These are phyloP conservation scores for Phymorhynchus buccinoides DNA, from an alignment of 1,140 invertebrate species.

Conservation along the genomic window DNA sequence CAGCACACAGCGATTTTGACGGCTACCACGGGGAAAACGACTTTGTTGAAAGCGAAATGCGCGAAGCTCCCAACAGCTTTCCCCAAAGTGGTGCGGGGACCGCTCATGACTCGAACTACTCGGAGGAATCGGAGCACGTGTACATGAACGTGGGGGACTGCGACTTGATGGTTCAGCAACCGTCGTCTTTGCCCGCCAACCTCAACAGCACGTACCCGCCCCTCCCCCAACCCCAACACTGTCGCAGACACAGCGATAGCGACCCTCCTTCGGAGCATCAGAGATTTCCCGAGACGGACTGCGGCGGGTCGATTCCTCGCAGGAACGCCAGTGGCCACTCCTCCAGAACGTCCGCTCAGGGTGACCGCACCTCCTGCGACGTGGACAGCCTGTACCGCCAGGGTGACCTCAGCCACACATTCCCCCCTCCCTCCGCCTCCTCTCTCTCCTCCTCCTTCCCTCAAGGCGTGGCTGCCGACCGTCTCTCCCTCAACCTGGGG, in stretches of 20 bases:
- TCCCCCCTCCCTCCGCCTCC: neutral
- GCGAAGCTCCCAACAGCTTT: neutral
- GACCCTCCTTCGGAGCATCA: neutral
- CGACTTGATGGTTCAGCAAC: neutral
- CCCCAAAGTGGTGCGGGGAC: neutral
- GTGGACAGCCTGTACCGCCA: conserved; percentile 32
- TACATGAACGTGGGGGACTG: neutral
- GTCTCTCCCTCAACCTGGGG: conserved; percentile 13
- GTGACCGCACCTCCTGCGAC: conserved; percentile 31
- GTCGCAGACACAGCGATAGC: neutral
- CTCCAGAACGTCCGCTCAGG: neutral
- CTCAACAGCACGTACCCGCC: too few species aligned
- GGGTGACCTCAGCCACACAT: neutral
- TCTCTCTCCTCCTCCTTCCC: too few species aligned
- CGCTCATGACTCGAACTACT: neutral
- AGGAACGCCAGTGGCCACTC: conserved; percentile 14
- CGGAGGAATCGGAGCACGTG: conserved; percentile 1
- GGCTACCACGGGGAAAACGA: neutral
- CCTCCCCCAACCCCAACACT: neutral
- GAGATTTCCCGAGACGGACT: too few species aligned
- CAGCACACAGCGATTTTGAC: neutral
- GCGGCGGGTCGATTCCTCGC: neutral
- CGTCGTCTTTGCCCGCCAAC: too few species aligned
- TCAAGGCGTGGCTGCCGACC: neutral
- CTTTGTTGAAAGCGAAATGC: neutral